Evolutionary conservation across 2,797 vertebrate species (phyloP).

Genomic region (Acanthiza pusilla): DNA sequence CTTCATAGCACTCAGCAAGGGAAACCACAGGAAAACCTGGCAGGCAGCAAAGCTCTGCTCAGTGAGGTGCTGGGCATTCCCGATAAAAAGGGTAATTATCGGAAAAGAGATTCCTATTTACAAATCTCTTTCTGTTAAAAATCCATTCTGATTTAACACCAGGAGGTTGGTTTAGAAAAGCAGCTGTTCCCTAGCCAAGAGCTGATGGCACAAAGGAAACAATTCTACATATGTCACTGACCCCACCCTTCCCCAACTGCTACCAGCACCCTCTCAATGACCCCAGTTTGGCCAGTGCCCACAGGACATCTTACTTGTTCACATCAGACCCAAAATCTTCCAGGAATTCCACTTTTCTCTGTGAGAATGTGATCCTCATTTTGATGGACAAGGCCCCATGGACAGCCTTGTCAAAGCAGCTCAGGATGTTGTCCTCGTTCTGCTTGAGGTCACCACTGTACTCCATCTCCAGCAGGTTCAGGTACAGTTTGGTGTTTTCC

Average conservation of each 20-base stretch:
- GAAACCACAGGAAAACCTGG: background rate
- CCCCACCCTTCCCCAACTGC: background rate
- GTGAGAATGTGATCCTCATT: slow-evolving; percentile 89
- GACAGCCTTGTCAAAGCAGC: slow-evolving; percentile 90
- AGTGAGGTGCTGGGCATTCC: rapidly evolving
- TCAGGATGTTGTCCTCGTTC: slow-evolving; percentile 90
- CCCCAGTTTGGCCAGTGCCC: background rate
- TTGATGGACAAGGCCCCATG: slow-evolving; percentile 85
- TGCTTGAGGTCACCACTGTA: slow-evolving; percentile 89
- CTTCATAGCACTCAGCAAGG: background rate
- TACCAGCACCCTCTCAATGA: background rate
- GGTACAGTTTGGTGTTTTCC: slow-evolving; percentile 91
- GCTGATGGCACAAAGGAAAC: background rate
- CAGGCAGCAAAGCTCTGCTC: background rate
- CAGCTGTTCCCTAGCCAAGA: background rate
- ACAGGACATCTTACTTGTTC: slow-evolving; percentile 80
- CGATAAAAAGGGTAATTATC: background rate
- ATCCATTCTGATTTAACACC: background rate
- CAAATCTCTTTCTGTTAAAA: background rate
- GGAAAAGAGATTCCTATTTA: background rate
- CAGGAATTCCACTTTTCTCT: slow-evolving; percentile 96
- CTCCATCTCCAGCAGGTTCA: slow-evolving; percentile 95
- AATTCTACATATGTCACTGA: rapidly evolving
- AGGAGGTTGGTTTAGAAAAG: background rate
- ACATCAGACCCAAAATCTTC: slow-evolving; percentile 97